phyloP scores from a whole-genome alignment of 2,888 invertebrate genomes.

The Athetis lepigone region DNA sequence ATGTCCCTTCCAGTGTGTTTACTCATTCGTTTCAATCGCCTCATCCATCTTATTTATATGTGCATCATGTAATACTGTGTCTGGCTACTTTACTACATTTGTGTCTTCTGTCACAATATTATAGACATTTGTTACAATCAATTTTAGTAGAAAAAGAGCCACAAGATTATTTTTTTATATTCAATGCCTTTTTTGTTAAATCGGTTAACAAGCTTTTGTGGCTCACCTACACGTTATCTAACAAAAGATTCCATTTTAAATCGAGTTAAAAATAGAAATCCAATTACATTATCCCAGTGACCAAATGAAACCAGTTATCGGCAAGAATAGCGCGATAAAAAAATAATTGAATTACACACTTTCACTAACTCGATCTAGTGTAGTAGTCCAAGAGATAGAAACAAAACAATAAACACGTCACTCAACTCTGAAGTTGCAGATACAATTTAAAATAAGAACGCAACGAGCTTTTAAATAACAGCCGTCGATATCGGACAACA shows the following conservation, averaged over 20 bases:
- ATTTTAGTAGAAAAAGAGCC: conserved; percentile 21
- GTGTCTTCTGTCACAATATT: conserved; percentile 7
- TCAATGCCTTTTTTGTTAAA: conserved; percentile 33
- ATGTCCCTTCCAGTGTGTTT: not conserved
- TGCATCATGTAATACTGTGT: conserved; percentile 17
- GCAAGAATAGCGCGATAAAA: conserved; percentile 18
- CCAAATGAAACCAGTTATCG: conserved; percentile 35
- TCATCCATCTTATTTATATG: conserved; percentile 5
- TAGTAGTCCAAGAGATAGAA: conserved; percentile 24
- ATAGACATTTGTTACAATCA: conserved; percentile 21
- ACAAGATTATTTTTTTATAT: conserved; percentile 20
- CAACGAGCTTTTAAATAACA: conserved; percentile 54
- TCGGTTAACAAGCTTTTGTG: conserved; percentile 25
- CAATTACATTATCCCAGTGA: conserved; percentile 21
- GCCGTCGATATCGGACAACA: conserved; percentile 66
- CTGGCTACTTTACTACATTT: not conserved
- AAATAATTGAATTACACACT: conserved; percentile 42
- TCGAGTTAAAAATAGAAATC: conserved; percentile 23
- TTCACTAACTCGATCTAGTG: conserved; percentile 20
- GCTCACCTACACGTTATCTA: conserved; percentile 31
- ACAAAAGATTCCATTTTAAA: conserved; percentile 30
- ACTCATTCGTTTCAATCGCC: not conserved
- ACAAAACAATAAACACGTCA: conserved; percentile 31
- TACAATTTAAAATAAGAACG: conserved; percentile 42
- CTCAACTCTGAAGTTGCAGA: conserved; percentile 22